These are phyloP conservation scores for Leucozona laternaria DNA, from an alignment of 2,888 invertebrate genomes.

Conservation along the genomic window DNA sequence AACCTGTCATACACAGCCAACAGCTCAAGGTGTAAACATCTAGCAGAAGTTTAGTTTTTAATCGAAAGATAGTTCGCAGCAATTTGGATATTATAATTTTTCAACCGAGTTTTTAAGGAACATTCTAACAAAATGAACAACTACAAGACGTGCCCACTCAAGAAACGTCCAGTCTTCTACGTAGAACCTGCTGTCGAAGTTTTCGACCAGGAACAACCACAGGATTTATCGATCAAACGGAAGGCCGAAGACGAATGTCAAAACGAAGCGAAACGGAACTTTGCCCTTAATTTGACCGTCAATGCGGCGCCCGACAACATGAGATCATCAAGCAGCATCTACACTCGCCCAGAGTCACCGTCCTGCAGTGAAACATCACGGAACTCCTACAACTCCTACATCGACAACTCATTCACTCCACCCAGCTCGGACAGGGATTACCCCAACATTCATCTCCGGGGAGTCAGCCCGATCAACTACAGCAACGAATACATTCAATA, in stretches of 20 bases:
- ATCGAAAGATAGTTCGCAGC: not conserved
- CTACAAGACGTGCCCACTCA: conserved; percentile 95
- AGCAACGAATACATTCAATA: conserved; percentile 80
- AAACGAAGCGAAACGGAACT: conserved; percentile 80
- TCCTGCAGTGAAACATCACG: conserved; percentile 41
- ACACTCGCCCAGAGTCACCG: conserved; percentile 60
- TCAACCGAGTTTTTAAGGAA: conserved; percentile 76
- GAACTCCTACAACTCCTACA: conserved; percentile 42
- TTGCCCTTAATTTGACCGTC: conserved; percentile 80
- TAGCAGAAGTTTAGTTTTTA: conserved; percentile 35
- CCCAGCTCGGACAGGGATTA: conserved; percentile 74
- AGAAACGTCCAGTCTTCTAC: conserved; percentile 93
- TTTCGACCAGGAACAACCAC: conserved; percentile 79
- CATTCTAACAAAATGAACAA: conserved; percentile 86
- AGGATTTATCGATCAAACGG: conserved; percentile 82
- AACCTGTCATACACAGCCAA: conserved; percentile 82
- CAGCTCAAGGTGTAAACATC: conserved; percentile 80
- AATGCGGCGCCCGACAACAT: conserved; percentile 70
- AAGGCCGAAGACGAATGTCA: conserved; percentile 76
- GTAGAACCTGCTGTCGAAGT: conserved; percentile 86
- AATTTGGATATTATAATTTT: conserved; percentile 50
- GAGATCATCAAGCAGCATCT: not conserved
- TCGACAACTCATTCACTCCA: conserved; percentile 45
- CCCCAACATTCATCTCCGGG: conserved; percentile 81
- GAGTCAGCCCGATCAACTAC: conserved; percentile 79